Percentiles rank a stretch among this genome's conserved stretches.
phyloP scores from a whole-genome alignment of 2,888 invertebrate genomes.

The Cataglyphis altisquamis region DNA sequence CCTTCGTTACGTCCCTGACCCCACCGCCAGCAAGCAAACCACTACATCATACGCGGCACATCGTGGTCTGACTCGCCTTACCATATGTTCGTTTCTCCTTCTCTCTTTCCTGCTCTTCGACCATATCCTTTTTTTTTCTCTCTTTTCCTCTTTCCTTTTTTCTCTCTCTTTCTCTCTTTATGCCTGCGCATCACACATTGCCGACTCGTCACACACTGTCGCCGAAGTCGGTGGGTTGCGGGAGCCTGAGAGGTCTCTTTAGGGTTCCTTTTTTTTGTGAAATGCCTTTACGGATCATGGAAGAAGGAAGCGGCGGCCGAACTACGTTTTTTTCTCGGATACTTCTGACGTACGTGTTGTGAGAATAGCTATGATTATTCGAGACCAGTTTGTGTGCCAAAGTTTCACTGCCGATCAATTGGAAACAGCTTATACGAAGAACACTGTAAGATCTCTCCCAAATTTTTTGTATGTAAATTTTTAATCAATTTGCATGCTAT shows the following conservation, averaged over 20 bases:
- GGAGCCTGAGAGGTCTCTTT: slow-evolving; percentile 31
- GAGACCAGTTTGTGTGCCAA: slow-evolving; percentile 18
- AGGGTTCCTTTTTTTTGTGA: slow-evolving; percentile 34
- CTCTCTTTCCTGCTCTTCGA: slow-evolving; percentile 39
- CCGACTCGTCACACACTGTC: slow-evolving; percentile 66
- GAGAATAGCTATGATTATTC: slow-evolving; percentile 23
- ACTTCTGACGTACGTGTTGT: slow-evolving; percentile 40
- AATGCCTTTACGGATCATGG: slow-evolving; percentile 21
- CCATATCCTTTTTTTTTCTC: slow-evolving; percentile 32
- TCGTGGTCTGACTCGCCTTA: slow-evolving; percentile 60
- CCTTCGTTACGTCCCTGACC: slow-evolving; percentile 74
- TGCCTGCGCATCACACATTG: slow-evolving; percentile 62
- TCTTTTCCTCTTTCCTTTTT: slow-evolving; percentile 29
- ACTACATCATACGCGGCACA: slow-evolving; percentile 75
- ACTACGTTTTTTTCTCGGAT: slow-evolving; percentile 17
- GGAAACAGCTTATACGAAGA: background rate
- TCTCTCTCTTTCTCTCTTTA: slow-evolving; percentile 46
- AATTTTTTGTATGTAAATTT: background rate
- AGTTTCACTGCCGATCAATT: slow-evolving; percentile 15
- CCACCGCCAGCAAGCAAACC: slow-evolving; percentile 71
- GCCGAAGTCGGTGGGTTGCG: slow-evolving; percentile 55
- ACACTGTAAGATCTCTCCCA: background rate
- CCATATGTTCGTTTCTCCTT: slow-evolving; percentile 59
- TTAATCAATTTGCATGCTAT: background rate
- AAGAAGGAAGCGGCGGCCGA: slow-evolving; percentile 40